These are phyloP conservation scores for Bicyclus anynana DNA, from an alignment of 1,140 invertebrate species.

Conservation along the genomic window DNA sequence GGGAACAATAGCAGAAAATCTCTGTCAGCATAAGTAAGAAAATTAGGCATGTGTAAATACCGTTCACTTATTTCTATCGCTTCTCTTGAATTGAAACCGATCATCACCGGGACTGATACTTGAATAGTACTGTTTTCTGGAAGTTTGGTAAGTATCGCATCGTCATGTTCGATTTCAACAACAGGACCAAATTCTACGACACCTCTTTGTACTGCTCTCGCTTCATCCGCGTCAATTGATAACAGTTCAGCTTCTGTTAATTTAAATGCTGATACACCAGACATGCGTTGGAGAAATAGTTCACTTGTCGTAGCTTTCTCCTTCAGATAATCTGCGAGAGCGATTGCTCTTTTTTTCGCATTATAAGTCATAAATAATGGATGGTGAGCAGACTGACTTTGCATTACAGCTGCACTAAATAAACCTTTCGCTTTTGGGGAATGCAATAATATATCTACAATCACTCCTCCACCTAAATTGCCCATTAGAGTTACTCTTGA, in stretches of 20 bases:
- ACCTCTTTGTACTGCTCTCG: slow-evolving; percentile 53
- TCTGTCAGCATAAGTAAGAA: slow-evolving; percentile 63
- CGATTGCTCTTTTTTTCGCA: slow-evolving; percentile 47
- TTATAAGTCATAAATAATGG: slow-evolving; percentile 66
- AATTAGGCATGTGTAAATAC: slow-evolving; percentile 53
- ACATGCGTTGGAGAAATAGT: slow-evolving; percentile 43
- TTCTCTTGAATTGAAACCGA: slow-evolving; percentile 75
- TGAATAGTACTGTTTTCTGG: slow-evolving; percentile 64
- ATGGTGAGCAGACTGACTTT: slow-evolving; percentile 80
- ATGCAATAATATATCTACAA: slow-evolving; percentile 69
- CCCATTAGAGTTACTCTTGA: slow-evolving; percentile 77
- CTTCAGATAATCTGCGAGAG: slow-evolving; percentile 52
- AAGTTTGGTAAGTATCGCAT: slow-evolving; percentile 71
- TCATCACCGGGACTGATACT: slow-evolving; percentile 74
- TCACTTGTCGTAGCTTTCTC: slow-evolving; percentile 52
- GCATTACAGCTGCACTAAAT: slow-evolving; percentile 80
- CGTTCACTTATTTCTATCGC: slow-evolving; percentile 51
- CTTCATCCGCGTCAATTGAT: slow-evolving; percentile 58
- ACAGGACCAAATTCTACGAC: slow-evolving; percentile 73
- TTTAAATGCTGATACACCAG: slow-evolving; percentile 36
- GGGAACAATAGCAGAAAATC: slow-evolving; percentile 74
- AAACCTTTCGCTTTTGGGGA: slow-evolving; percentile 78
- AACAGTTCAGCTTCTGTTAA: slow-evolving; percentile 51
- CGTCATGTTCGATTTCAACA: slow-evolving; percentile 68
- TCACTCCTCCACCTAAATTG: slow-evolving; percentile 64